Evolutionary conservation across 1,140 invertebrate genomes (phyloP), one percentile per base, ranked within the genome.

Genomic region (Coenobita brevimanus): DNA sequence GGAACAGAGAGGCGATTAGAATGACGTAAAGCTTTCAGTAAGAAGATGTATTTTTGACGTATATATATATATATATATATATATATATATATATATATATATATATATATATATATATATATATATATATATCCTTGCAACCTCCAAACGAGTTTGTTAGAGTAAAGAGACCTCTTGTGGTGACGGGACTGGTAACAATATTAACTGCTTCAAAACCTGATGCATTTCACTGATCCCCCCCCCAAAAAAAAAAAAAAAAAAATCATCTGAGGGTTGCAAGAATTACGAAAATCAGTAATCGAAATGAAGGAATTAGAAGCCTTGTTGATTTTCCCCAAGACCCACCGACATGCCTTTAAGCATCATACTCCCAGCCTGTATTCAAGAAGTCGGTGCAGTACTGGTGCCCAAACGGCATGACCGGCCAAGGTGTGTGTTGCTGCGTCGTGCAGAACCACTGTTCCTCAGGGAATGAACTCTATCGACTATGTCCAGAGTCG

Each of bases 1-100:
- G 17, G 38, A n/a, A 24, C 15, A 24, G 17, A 24, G 36, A 15
- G 36, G 15, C 2, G 43, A 4, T 36, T 2, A 43, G 17, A 27
- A n/a, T 36, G 17, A 24, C 27, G 75, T 41, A 41, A 38, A 41
- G 36, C 36, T 38, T 36, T 38, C 27, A 27, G 36, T 38, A 33
- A 41, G 1, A 13, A 13, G n/a, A 6, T 24, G 50, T n/a, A 46
- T 76, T 15, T 76, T 24, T 76, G 38, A 46, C 50, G 38, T 76
- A 46, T 50, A 27, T 76, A 46, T 46, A n/a, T 76, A 15, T 76
- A 43, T 76, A n/a, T 76, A 27, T 76, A 46, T 76, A 13, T 50
- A 27, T 76, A 27, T 76, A 27, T 76, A 27, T 46, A 27, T 76
- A 21, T 73, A 38, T 69, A 3, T 3, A 3, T 69, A 69, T 69